A percentile compares a stretch with the other conserved stretches of the same genome.
phyloP scores from a whole-genome alignment of 2,888 invertebrate genomes.

The Athetis lepigone region DNA sequence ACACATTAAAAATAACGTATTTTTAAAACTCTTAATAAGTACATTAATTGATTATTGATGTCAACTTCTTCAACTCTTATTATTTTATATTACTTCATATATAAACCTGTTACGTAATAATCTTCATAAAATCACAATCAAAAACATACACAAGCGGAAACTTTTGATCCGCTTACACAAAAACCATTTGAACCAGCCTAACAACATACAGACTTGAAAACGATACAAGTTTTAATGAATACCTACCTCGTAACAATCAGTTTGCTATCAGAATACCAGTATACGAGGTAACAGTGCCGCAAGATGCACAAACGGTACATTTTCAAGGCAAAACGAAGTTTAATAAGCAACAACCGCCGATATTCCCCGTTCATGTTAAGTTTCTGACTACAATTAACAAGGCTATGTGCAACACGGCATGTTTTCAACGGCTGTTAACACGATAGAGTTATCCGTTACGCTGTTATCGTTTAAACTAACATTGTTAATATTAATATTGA shows the following conservation, averaged over 20 bases:
- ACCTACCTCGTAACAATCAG: constrained; percentile 53
- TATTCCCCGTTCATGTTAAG: constrained; percentile 70
- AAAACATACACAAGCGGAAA: constrained; percentile 1
- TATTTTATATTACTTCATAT: no score
- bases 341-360: constrained; percentile 81
- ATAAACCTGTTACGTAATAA: not conserved
- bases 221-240: constrained; percentile 57
- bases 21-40: no score
- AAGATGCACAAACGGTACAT: constrained; percentile 60
- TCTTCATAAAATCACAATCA: not conserved
- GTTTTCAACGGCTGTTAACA: constrained; percentile 75
- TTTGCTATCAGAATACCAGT: constrained; percentile 51
- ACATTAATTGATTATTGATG: no score
- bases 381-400: constrained; percentile 73
- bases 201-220: constrained; percentile 33
- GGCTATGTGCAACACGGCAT: constrained; percentile 72
- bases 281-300: constrained; percentile 37
- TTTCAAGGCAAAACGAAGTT: constrained; percentile 76
- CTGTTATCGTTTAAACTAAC: constrained; percentile 67
- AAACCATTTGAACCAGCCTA: constrained; percentile 16
- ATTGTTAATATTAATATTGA: constrained; percentile 61
- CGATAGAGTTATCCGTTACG: constrained; percentile 67
- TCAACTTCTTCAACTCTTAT: no score
- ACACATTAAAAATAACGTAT: no score
- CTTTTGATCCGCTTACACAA: constrained; percentile 8